Conservation (phyloP, 2,888 invertebrate species). For the Chrysina gloriosa region DNA sequence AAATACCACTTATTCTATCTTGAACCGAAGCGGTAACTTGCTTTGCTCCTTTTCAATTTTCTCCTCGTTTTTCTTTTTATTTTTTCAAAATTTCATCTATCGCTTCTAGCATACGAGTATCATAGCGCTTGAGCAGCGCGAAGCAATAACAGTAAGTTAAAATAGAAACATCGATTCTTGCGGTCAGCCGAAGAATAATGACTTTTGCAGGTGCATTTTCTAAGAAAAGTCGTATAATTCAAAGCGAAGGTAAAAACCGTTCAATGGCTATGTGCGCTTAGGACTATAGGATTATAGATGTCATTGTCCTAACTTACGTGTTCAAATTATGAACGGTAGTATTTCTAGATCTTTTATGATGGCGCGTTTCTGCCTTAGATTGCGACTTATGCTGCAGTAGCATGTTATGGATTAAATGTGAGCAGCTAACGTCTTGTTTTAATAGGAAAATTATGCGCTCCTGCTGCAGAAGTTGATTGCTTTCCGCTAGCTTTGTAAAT, state of each 20-base stretch:
- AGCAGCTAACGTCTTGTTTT: neutral
- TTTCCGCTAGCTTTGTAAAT: too few relatives aligned
- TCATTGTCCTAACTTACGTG: conserved; percentile 37
- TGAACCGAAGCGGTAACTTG: too few relatives aligned
- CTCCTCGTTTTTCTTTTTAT: too few relatives aligned
- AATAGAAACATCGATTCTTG: neutral
- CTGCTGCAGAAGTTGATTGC: neutral
- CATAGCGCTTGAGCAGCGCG: neutral
- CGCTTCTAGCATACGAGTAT: neutral
- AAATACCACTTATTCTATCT: too few relatives aligned
- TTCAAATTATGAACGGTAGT: conserved; percentile 27
- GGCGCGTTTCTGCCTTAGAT: conserved; percentile 1
- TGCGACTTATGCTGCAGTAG: neutral
- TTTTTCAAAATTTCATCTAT: too few relatives aligned
- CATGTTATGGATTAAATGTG: neutral
- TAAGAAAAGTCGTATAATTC: conserved; percentile 46
- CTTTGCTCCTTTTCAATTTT: too few relatives aligned
- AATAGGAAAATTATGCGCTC: neutral
- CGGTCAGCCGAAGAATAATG: conserved; percentile 20
- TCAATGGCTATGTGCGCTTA: conserved; percentile 18
- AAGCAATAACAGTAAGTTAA: neutral
- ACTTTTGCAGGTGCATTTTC: conserved; percentile 45
- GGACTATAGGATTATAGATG: conserved; percentile 14
- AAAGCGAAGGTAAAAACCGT: conserved; percentile 43
- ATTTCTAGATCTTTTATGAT: conserved; percentile 23